Conservation (phyloP, 2,113 vertebrate species). For the Xiphorhynchus elegans region DNA sequence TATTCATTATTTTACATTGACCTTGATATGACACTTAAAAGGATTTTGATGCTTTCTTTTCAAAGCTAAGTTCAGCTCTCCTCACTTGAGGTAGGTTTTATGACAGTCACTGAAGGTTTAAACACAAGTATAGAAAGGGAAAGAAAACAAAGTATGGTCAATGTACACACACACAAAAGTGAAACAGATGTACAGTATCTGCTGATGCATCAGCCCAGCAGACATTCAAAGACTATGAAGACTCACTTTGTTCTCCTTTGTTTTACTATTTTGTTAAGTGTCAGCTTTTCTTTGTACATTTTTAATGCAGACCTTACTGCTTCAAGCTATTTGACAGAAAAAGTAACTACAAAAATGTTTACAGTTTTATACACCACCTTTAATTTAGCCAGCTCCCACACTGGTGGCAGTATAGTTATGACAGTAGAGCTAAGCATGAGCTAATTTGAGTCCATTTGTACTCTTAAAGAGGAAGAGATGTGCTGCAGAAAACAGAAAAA, state of each 20-base stretch:
- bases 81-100: background rate
- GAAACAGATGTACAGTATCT: background rate
- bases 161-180: background rate
- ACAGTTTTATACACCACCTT: background rate
- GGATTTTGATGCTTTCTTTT: background rate
- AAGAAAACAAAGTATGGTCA: background rate
- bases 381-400: background rate
- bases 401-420: background rate
- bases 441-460: background rate
- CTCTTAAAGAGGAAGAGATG: background rate
- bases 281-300: background rate
- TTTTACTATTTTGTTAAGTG: background rate
- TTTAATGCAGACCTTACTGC: background rate
- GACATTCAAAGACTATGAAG: background rate
- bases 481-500: background rate
- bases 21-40: background rate
- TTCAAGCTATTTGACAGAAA: background rate
- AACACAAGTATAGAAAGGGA: background rate
- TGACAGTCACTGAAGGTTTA: background rate
- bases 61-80: background rate
- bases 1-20: background rate
- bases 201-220: background rate
- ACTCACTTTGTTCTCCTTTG: background rate
- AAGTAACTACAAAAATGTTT: background rate
- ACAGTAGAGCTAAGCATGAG: background rate